These are phyloP conservation scores for Aphelocoma californica DNA, from an alignment of 2,797 vertebrate species.

Conservation along the genomic window DNA sequence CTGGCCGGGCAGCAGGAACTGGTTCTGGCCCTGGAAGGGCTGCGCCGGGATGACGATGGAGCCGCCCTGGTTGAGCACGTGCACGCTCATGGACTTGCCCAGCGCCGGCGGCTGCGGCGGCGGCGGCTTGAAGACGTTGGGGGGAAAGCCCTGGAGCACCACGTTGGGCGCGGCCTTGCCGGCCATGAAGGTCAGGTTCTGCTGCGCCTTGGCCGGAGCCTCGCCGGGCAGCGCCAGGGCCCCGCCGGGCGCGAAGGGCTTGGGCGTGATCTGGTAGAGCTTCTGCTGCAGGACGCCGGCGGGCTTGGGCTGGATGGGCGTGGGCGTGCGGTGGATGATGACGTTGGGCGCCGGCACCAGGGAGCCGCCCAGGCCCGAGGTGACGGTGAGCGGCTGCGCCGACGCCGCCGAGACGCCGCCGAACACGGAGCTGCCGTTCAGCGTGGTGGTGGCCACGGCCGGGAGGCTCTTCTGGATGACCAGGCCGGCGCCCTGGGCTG, in stretches of 20 bases:
- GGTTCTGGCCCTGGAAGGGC: slow-evolving; percentile 87
- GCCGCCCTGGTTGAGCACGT: slow-evolving; percentile 89
- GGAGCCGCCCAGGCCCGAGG: slow-evolving; percentile 64
- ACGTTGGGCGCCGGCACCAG: slow-evolving; percentile 87
- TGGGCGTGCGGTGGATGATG: slow-evolving; percentile 93
- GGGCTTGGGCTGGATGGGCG: slow-evolving; percentile 95
- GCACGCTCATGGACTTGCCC: slow-evolving; percentile 89
- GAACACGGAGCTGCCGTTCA: slow-evolving; percentile 89
- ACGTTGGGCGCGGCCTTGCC: slow-evolving; percentile 88
- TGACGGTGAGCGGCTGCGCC: slow-evolving; percentile 59
- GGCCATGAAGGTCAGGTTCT: slow-evolving; percentile 91
- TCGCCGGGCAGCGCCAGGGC: neutral
- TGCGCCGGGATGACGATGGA: slow-evolving; percentile 92
- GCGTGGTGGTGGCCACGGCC: slow-evolving; percentile 82
- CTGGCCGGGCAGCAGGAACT: slow-evolving; percentile 87
- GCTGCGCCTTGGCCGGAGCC: neutral
- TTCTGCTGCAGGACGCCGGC: slow-evolving; percentile 78
- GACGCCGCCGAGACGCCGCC: slow-evolving; percentile 55
- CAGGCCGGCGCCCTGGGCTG: neutral
- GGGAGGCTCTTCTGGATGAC: slow-evolving; percentile 92
- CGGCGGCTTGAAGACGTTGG: slow-evolving; percentile 87
- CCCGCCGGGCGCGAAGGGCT: slow-evolving; percentile 66
- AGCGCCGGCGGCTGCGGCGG: slow-evolving; percentile 51
- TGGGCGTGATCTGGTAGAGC: slow-evolving; percentile 80
- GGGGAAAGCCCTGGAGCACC: slow-evolving; percentile 83